Percentiles rank a stretch among this genome's conserved stretches.
phyloP scores from a whole-genome alignment of 2,888 invertebrate genomes.

The Meandrusa payeni region DNA sequence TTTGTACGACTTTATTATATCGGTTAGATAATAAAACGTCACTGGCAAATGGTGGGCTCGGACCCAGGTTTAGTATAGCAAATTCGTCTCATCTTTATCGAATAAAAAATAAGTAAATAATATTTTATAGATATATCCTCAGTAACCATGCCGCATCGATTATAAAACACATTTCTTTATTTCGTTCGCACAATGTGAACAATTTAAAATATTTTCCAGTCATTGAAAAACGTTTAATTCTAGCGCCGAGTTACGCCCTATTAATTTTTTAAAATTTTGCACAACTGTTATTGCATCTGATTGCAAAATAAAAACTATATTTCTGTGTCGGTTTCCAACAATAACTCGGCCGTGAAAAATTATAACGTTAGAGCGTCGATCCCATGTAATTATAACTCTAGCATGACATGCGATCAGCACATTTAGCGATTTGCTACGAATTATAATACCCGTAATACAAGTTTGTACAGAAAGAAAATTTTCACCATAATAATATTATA shows the following conservation, averaged over 20 bases:
- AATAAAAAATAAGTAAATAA: too few species aligned
- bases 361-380: constrained; percentile 10
- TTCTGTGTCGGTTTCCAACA: constrained; percentile 10
- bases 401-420: constrained; percentile 32
- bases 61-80: too few species aligned
- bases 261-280: not conserved
- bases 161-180: too few species aligned
- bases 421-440: constrained; percentile 35
- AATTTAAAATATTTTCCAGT: constrained; percentile 1
- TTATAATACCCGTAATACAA: constrained; percentile 18
- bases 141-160: too few species aligned
- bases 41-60: too few species aligned
- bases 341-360: constrained; percentile 16
- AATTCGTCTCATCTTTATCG: too few species aligned
- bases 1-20: not conserved
- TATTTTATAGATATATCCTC: too few species aligned
- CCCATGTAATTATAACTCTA: constrained; percentile 29
- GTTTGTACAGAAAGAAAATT: too few species aligned
- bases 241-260: not conserved
- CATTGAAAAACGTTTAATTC: not conserved
- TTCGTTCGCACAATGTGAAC: not conserved
- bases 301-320: constrained; percentile 13
- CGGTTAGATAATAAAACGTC: not conserved
- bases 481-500: too few species aligned
- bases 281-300: not conserved